These are phyloP conservation scores for Lepidostoma basale DNA, from an alignment of 1,140 invertebrate genomes.

Conservation along the genomic window DNA sequence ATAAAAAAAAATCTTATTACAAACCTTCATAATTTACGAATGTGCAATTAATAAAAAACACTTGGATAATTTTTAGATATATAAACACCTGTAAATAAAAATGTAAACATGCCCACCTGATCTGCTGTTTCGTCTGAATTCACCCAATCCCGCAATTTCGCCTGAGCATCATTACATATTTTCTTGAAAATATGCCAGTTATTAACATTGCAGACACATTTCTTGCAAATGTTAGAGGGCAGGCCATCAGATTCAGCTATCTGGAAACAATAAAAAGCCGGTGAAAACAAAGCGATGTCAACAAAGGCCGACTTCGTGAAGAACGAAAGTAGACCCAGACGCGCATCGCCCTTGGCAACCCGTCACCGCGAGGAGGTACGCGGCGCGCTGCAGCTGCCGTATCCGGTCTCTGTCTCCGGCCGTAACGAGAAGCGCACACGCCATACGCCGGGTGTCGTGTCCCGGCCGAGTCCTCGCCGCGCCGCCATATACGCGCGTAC, in stretches of 20 bases:
- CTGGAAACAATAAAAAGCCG: slow-evolving; percentile 52
- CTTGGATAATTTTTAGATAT: too few relatives aligned
- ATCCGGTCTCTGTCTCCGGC: neutral
- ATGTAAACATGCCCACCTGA: slow-evolving; percentile 56
- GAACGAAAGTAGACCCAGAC: slow-evolving; percentile 2
- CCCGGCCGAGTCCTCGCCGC: neutral
- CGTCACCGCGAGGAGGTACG: neutral
- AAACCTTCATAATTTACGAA: too few relatives aligned
- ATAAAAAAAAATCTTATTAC: too few relatives aligned
- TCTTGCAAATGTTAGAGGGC: slow-evolving; percentile 63
- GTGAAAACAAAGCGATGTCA: slow-evolving; percentile 27
- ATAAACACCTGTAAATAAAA: too few relatives aligned
- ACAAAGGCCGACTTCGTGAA: slow-evolving; percentile 1
- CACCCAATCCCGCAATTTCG: slow-evolving; percentile 60
- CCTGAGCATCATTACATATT: slow-evolving; percentile 62
- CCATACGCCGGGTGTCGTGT: neutral
- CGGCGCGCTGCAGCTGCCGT: neutral
- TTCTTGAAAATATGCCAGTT: slow-evolving; percentile 63
- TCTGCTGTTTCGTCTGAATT: slow-evolving; percentile 58
- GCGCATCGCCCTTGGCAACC: slow-evolving; percentile 19
- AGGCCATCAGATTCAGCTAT: slow-evolving; percentile 62
- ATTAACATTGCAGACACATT: slow-evolving; percentile 62
- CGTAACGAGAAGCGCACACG: neutral
- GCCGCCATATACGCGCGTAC: neutral
- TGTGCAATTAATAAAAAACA: too few relatives aligned